phyloP scores from a whole-genome alignment of 23 tunicate genomes.

The Trididemnum miniatum region DNA sequence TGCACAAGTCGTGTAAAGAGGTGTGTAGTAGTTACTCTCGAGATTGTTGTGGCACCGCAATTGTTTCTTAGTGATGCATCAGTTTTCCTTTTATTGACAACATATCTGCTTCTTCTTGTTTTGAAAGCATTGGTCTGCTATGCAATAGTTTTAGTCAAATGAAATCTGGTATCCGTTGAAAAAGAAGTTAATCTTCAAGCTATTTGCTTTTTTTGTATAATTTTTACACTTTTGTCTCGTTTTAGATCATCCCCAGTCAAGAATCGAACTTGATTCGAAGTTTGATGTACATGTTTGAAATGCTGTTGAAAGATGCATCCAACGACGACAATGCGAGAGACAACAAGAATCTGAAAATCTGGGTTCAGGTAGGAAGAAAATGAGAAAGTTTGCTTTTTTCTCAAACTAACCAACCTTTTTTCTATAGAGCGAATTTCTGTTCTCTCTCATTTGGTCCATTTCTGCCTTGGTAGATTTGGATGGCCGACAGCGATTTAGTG shows the following conservation, averaged over 20 bases:
- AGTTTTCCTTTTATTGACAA: too few relatives aligned
- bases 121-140: too few relatives aligned
- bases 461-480: constrained; percentile 81
- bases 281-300: constrained; percentile 93
- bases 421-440: constrained; percentile 88
- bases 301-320: constrained; percentile 71
- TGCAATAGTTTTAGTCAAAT: too few relatives aligned
- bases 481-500: constrained; percentile 78
- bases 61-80: too few relatives aligned
- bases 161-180: too few relatives aligned
- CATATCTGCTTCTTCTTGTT: too few relatives aligned
- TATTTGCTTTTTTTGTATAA: too few relatives aligned
- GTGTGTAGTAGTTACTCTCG: constrained; percentile 12
- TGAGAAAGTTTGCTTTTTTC: too few relatives aligned
- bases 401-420: neutral
- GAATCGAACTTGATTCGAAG: constrained; percentile 83
- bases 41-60: neutral
- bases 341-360: constrained; percentile 78
- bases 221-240: too few relatives aligned
- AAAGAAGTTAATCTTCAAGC: too few relatives aligned
- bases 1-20: constrained; percentile 91
- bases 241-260: constrained; percentile 70
- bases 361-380: constrained; percentile 71
- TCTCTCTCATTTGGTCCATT: constrained; percentile 90
- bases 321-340: constrained; percentile 67